Evolutionary conservation across 2,888 invertebrate species (phyloP).

Genomic region (Lysandra coridon): DNA sequence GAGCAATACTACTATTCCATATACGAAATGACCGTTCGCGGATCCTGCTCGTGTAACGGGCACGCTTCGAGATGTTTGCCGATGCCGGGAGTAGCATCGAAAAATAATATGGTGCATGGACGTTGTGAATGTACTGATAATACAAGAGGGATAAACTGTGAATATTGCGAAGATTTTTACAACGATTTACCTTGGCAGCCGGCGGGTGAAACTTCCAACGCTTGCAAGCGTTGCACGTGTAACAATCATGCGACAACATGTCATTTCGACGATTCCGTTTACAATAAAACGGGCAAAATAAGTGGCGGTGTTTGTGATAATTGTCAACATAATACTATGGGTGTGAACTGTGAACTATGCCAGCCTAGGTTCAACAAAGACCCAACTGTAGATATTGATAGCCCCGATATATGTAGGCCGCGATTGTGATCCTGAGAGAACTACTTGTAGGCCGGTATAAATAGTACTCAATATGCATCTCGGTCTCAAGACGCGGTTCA

Average conservation of each 20-base stretch:
- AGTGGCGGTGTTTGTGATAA: conserved; percentile 99
- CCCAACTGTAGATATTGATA: conserved; percentile 89
- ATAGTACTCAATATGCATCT: too few species aligned
- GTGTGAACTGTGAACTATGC: conserved; percentile 97
- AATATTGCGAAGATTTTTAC: conserved; percentile 97
- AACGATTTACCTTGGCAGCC: conserved; percentile 99
- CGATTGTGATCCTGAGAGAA: conserved; percentile 93
- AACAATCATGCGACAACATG: conserved; percentile 96
- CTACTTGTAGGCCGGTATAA: conserved; percentile 68
- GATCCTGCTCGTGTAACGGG: conserved; percentile 99
- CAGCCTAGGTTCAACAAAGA: conserved; percentile 96
- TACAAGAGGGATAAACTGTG: conserved; percentile 97
- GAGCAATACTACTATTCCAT: conserved; percentile 99
- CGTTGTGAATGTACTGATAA: conserved; percentile 98
- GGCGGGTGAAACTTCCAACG: conserved; percentile 95
- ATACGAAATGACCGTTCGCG: conserved; percentile 98
- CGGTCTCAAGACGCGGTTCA: too few species aligned
- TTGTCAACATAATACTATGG: conserved; percentile 98
- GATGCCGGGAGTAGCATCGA: conserved; percentile 85
- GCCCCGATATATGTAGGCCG: conserved; percentile 95
- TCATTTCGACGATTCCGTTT: conserved; percentile 96
- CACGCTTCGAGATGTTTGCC: conserved; percentile 96
- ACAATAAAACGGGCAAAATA: conserved; percentile 91
- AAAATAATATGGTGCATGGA: conserved; percentile 96
- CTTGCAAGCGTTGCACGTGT: conserved; percentile 97